Evolutionary conservation across 1,140 invertebrate species (phyloP), one percentile per base, ranked within the genome.

Genomic region (Lordiphosa stackelbergi): DNA sequence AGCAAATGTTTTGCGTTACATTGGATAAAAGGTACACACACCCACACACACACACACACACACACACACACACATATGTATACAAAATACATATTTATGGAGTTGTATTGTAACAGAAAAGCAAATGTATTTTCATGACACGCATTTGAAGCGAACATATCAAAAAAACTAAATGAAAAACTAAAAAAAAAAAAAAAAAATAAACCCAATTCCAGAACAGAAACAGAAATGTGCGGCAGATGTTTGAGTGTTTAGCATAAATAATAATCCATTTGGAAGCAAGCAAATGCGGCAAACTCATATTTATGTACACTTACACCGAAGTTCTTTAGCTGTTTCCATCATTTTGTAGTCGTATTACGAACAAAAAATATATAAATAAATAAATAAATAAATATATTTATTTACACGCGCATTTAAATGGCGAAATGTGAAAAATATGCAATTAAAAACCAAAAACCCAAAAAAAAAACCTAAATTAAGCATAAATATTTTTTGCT

Each of bases 401-500:
- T 79, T 79, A 70, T 78, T 78, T 79, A 79, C 70, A 66, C 38
- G 69, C 64, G 69, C 59, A 69, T 72, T 72, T 68, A 69, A 58
- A 65, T 55, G 61, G 65, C 72, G 24, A 55, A 69, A 60, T 56
- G 63, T 53, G 36, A 70, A 57, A 58, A 66, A 60, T 46, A 71
- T 59, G 55, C 48, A 73, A 68, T 69, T 64, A 63, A 69, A 46
- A 56, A 41, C 6, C 38, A 51, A 47, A 24, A 42, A 43, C 2
- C 16, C 1, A 59, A 43, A 58, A 36, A 35, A 24, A 55, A 48
- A 35, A 35, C 47, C 43, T 83, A 81, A 83, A 83, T 83, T 81
- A 81, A 81, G 75, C 68, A 81, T 81, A 62, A 81, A 81, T 81
- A 83, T 81, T 81, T 81, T 81, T 81, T 81, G 77, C 75, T 81